Evolutionary conservation across 2,797 vertebrate genomes (phyloP), one percentile per base, ranked within the genome.

Genomic region (Urocyon cinereoargenteus): DNA sequence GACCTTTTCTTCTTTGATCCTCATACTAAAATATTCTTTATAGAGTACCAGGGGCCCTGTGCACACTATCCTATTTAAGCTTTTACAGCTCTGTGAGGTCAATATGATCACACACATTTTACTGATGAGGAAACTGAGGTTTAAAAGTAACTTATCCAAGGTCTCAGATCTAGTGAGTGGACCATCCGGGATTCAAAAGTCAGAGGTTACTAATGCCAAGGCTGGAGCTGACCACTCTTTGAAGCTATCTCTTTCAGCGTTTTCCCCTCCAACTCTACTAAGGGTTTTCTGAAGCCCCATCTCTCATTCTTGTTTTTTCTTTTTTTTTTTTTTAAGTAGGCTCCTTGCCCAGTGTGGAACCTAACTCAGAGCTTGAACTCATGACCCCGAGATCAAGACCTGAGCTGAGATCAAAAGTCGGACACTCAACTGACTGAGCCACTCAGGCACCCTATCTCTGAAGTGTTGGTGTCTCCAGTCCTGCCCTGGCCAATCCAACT

Each of bases 121-220:
- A 84, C 34, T 82, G 78, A 84, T 91, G 57, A 93, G 53, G 22
- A 96, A 88, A 96, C 15, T 16, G 70, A 95, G 86, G 81, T 59
- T 92, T 85, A 72, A 70, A 78, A 91, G 62, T 68, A 86, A 28
- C 53, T 92, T 68, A 92, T 6, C 72, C 92, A 88, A 45, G 55
- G 55, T 73, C 81, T 96, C 77, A 59, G 22, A 88, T 78, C 78
- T 87, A 97, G 53, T 40, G 59, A 82, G 81, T 21, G 5, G 64
- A 92, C 61, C 40, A 59, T 31, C 31, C 82, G 75, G 11, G 49
- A 87, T 82, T 96, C 93, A 93, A 86, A 88, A 97, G 26, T 95
- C 62, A 90, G 82, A 75, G 28, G 3, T 57, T 62, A 91, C 68
- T 57, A 72, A 68, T 3, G 36, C 45, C 59, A 91, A 81, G 34